Evolutionary conservation across 2,888 invertebrate species (phyloP).

Genomic region (Bellardia pandia): DNA sequence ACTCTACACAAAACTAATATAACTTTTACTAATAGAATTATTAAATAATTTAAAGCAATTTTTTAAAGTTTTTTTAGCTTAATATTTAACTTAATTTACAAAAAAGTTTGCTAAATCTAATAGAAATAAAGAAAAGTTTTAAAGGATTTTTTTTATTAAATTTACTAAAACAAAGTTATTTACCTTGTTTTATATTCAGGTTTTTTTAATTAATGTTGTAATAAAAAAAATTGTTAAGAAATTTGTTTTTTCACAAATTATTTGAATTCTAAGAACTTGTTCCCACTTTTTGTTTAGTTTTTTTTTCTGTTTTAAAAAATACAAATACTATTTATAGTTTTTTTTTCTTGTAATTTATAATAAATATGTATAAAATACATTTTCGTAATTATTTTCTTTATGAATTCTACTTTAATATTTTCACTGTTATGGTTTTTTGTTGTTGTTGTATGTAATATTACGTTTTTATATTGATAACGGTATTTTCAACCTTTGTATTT

Average conservation of each 20-base stretch:
- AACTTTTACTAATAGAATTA: background rate
- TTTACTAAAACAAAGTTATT: background rate
- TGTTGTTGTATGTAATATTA: slow-evolving; percentile 23
- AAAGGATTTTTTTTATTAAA: background rate
- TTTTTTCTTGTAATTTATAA: slow-evolving; percentile 8
- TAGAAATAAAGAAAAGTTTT: slow-evolving; percentile 1
- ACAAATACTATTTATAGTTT: slow-evolving; percentile 19
- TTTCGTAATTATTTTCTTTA: slow-evolving; percentile 3
- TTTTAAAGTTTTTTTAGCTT: no score
- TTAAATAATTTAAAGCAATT: background rate
- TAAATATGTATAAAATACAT: slow-evolving; percentile 30
- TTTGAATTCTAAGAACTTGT: slow-evolving; percentile 71
- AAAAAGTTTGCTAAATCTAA: slow-evolving; percentile 10
- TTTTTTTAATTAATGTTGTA: slow-evolving; percentile 38
- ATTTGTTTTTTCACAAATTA: slow-evolving; percentile 6
- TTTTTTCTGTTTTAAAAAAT: background rate
- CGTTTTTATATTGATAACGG: slow-evolving; percentile 23
- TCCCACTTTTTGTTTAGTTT: slow-evolving; percentile 53
- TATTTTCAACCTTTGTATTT: slow-evolving; percentile 74
- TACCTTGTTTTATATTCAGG: slow-evolving; percentile 29
- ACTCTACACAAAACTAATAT: background rate
- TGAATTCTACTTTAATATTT: slow-evolving; percentile 22
- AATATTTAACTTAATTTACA: no score
- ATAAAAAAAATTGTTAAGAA: slow-evolving; percentile 29
- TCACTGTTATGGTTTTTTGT: background rate